phyloP scores from a whole-genome alignment of 2,113 vertebrate genomes.

The Procavia capensis region DNA sequence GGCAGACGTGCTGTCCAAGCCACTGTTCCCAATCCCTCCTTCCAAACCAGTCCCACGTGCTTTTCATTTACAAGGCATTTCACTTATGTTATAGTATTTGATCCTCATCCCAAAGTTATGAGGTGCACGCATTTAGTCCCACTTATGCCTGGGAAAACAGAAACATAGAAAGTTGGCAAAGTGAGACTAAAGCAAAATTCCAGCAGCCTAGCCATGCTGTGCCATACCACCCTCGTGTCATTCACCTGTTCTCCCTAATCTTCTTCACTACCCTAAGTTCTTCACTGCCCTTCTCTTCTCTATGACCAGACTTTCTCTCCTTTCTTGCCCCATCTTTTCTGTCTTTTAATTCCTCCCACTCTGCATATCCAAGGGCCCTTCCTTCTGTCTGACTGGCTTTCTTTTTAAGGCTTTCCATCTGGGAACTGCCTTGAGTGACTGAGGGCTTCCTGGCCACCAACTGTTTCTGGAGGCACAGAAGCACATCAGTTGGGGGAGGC shows the following conservation, averaged over 20 bases:
- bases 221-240: fast-evolving
- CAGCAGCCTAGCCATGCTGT: too few species aligned
- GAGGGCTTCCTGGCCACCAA: background rate
- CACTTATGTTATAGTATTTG: background rate
- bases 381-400: background rate
- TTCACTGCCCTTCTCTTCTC: background rate
- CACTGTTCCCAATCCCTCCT: too few species aligned
- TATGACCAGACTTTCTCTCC: background rate
- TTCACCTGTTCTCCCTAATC: too few species aligned
- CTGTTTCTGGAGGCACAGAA: background rate
- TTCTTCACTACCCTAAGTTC: background rate
- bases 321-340: background rate
- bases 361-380: fast-evolving
- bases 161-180: background rate
- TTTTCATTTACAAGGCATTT: background rate
- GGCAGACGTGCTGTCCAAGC: background rate
- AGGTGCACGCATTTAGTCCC: background rate
- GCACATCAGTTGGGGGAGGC: background rate
- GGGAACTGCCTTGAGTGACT: too few species aligned
- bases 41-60: background rate
- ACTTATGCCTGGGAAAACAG: too few species aligned
- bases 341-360: background rate
- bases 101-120: background rate
- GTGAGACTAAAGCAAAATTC: background rate
- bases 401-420: background rate